Percentiles rank a stretch among this genome's conserved stretches.
These are phyloP conservation scores for Engraulis encrasicolus DNA, from an alignment of 2,113 vertebrate genomes.

Conservation along the genomic window DNA sequence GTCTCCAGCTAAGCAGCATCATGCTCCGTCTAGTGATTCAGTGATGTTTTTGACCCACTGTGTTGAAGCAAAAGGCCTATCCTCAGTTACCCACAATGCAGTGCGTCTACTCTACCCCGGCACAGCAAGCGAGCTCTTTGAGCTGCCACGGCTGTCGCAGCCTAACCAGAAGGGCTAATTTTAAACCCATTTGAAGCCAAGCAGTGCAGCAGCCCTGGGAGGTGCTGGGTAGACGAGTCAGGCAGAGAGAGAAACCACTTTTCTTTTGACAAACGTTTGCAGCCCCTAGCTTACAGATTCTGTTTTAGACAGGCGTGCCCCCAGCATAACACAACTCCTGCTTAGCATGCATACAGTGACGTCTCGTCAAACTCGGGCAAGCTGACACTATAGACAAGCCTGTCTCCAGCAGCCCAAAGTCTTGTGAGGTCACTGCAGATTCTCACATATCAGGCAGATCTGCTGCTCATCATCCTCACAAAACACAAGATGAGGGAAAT, in stretches of 20 bases:
- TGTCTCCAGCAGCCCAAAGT: not conserved
- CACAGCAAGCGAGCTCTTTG: not conserved
- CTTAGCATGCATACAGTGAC: not conserved
- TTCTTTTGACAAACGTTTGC: not conserved
- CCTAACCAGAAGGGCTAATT: not conserved
- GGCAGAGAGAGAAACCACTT: not conserved
- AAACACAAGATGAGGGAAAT: too few species aligned
- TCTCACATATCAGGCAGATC: too few species aligned
- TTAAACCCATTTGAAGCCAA: not conserved
- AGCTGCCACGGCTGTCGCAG: not conserved
- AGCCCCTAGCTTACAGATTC: not conserved
- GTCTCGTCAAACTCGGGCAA: not conserved
- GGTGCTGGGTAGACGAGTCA: not conserved
- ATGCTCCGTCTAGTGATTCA: not conserved
- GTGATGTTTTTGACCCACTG: not conserved
- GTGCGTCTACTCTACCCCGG: not conserved
- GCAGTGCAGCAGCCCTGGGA: not conserved
- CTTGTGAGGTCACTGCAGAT: too few species aligned
- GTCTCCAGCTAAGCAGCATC: not conserved
- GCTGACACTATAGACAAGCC: not conserved
- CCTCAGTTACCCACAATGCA: not conserved
- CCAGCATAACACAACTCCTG: not conserved
- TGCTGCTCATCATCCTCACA: too few species aligned
- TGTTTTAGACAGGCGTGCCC: not conserved
- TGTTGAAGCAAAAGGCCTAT: not conserved